phyloP scores from a whole-genome alignment of 1,140 invertebrate genomes.

The Tetragonula clypearis region DNA sequence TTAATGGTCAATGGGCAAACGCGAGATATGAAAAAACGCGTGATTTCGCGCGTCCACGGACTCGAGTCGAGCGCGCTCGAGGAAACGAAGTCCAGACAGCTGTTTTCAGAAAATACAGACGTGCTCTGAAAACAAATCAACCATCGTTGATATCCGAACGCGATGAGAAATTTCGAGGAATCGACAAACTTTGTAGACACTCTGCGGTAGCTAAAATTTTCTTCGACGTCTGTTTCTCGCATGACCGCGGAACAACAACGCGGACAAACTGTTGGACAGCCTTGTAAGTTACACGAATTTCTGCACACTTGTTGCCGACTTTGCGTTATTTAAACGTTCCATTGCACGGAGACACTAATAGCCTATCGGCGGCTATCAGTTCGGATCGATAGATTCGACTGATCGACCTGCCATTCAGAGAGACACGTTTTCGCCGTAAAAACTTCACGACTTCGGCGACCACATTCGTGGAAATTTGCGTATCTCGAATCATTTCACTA shows the following conservation, averaged over 20 bases:
- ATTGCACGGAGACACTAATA: background rate
- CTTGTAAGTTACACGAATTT: background rate
- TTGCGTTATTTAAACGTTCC: background rate
- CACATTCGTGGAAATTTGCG: background rate
- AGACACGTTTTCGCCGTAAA: background rate
- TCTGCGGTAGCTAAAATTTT: background rate
- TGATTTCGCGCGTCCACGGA: slow-evolving; percentile 6
- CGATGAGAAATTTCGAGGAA: slow-evolving; percentile 44
- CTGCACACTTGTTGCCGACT: background rate
- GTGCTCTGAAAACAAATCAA: slow-evolving; percentile 47
- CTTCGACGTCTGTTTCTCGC: no score
- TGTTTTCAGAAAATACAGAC: no score
- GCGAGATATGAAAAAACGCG: background rate
- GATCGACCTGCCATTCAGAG: background rate
- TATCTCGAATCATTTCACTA: no score
- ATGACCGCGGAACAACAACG: no score
- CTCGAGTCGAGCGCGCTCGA: slow-evolving; percentile 3
- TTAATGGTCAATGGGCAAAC: background rate
- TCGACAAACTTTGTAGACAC: slow-evolving; percentile 47
- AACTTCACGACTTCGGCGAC: background rate
- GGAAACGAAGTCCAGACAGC: background rate
- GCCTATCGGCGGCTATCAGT: no score
- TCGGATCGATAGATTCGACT: background rate
- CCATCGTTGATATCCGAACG: slow-evolving; percentile 32
- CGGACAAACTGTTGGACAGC: no score